Evolutionary conservation across 2,113 vertebrate species (phyloP), one percentile per base, ranked within the genome.

Genomic region (Lycaon pictus): DNA sequence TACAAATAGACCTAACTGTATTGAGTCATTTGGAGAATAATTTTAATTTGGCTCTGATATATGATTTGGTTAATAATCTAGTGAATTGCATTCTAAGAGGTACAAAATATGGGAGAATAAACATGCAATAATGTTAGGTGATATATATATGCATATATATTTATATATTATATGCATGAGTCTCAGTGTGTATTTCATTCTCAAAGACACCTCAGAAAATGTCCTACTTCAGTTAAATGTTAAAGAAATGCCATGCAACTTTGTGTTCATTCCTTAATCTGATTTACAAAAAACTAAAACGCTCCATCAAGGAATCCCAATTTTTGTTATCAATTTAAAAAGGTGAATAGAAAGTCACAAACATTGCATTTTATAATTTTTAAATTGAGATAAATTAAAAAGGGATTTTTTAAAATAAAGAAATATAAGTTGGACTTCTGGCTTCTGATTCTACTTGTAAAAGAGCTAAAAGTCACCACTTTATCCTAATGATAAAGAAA

Each of bases 251-350:
- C 27, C 32, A 71, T 43, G 11, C 16, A 88, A 29, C 35, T 65
- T 58, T 58, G 27, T 69, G 23, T 69, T 58, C 51, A 79, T 60
- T 60, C 12, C 2, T 37, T 43, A 6, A n/a, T 60, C 23, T 80
- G 53, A 79, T 79, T 86, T 69, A 60, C 10, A 62, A 76, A 65
- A 65, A 65, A 29, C 11, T 48, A 55, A 29, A 84, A n/a, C 53
- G 51, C 15, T 65, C 48, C 20, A 58, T 80, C 23, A 79, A 55
- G 3, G 17, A 23, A 69, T 91, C 2, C 22, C 62, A 71, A 71
- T 71, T 67, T 90, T 95, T 91, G 15, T 91, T 79, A 85, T 25
- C 32, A 60, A 17, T 80, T 53, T 56, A 23, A 69, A 94, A 77
- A 48, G 1, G 1, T 12, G 9, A 27, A 35, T n/a, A 58, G 32